phyloP scores from a whole-genome alignment of 2,113 vertebrate species.

The Gasterosteus nipponicus region DNA sequence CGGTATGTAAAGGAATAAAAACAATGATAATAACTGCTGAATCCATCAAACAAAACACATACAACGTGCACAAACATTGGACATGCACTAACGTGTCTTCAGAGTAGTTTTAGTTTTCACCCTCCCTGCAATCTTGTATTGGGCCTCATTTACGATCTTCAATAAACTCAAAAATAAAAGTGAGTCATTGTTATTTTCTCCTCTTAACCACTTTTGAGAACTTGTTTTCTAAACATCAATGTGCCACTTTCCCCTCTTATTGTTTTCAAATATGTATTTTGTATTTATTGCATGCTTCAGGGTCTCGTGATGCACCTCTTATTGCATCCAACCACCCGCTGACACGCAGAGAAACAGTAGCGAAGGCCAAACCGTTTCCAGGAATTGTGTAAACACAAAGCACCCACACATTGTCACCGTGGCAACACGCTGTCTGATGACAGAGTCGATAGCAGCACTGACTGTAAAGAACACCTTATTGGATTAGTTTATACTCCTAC shows the following conservation, averaged over 20 bases:
- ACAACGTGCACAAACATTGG: neutral
- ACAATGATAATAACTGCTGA: neutral
- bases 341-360: conserved; percentile 15
- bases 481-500: neutral
- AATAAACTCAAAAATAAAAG: neutral
- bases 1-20: conserved; percentile 76
- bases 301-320: neutral
- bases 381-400: conserved; percentile 35
- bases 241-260: no score
- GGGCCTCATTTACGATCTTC: neutral
- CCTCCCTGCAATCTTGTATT: neutral
- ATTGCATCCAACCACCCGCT: conserved; percentile 3
- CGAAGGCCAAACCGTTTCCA: conserved; percentile 46
- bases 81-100: neutral
- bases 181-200: neutral
- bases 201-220: neutral
- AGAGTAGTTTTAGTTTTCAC: neutral
- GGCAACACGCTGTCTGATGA: conserved; percentile 11
- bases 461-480: neutral
- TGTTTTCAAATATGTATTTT: neutral
- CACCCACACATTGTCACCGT: conserved; percentile 22
- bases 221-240: neutral
- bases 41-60: neutral
- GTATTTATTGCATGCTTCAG: neutral
- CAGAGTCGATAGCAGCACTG: neutral